Evolutionary conservation across 1,140 invertebrate species (phyloP).

Genomic region (Hestina assimilis): DNA sequence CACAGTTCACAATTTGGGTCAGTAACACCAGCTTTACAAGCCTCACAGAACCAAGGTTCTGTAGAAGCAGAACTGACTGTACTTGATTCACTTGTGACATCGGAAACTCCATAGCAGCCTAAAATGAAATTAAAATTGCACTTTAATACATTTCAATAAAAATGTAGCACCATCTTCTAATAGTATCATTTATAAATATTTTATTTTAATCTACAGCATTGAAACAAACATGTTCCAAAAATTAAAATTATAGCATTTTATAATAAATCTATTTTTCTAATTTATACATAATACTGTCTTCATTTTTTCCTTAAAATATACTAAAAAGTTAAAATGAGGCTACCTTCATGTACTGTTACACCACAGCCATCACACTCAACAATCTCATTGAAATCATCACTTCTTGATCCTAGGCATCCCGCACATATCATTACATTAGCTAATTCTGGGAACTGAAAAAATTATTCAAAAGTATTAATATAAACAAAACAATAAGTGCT

Average conservation of each 20-base stretch:
- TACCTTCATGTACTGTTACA: constrained; percentile 96
- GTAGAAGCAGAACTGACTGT: constrained; percentile 95
- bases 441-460: constrained; percentile 68
- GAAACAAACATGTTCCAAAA: no score
- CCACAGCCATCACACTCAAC: constrained; percentile 98
- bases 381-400: constrained; percentile 96
- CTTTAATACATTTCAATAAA: no score
- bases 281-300: no score
- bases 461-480: no score
- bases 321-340: no score
- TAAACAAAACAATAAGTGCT: no score
- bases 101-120: constrained; percentile 97
- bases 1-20: constrained; percentile 94
- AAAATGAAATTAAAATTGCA: constrained; percentile 10
- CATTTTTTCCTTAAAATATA: no score
- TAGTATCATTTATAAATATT: no score
- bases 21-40: constrained; percentile 94
- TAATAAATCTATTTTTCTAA: no score
- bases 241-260: not conserved
- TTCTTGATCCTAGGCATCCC: constrained; percentile 94
- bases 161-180: no score
- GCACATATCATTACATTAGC: constrained; percentile 89
- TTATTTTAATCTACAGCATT: no score
- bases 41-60: constrained; percentile 99
- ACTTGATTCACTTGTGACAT: constrained; percentile 93